phyloP scores from a whole-genome alignment of 2,113 vertebrate species.

The Struthidea cinerea region DNA sequence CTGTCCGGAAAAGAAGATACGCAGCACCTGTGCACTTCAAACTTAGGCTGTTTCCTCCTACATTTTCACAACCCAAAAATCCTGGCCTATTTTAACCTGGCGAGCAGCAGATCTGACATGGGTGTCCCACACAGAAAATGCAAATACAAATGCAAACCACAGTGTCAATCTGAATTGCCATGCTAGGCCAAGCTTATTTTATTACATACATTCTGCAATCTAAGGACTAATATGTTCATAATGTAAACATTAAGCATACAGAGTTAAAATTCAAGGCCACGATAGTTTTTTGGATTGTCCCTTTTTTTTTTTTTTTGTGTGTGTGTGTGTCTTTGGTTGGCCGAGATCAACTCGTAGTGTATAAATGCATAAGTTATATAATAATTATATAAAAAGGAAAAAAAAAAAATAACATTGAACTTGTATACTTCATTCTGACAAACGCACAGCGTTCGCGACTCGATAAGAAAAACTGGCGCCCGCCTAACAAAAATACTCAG shows the following conservation, averaged over 20 bases:
- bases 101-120: background rate
- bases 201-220: slow-evolving; percentile 84
- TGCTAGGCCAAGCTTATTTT: slow-evolving; percentile 85
- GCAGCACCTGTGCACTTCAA: background rate
- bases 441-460: slow-evolving; percentile 94
- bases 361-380: slow-evolving; percentile 97
- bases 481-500: slow-evolving; percentile 65
- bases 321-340: slow-evolving; percentile 80
- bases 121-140: slow-evolving; percentile 4
- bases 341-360: slow-evolving; percentile 97
- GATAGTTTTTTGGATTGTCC: slow-evolving; percentile 70
- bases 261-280: slow-evolving; percentile 87
- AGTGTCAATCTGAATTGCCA: slow-evolving; percentile 71
- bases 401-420: slow-evolving; percentile 79
- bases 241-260: slow-evolving; percentile 90
- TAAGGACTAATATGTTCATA: slow-evolving; percentile 84
- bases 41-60: background rate
- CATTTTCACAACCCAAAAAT: background rate
- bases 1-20: background rate
- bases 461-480: slow-evolving; percentile 77
- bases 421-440: slow-evolving; percentile 87
- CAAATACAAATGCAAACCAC: slow-evolving; percentile 67
- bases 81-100: background rate
- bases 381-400: slow-evolving; percentile 87
- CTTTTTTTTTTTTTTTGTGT: slow-evolving; percentile 13